Percentiles rank a stretch among this genome's conserved stretches.
Evolutionary conservation across 92 coral and sea anemone species (phyloP).

Genomic region (Scolanthus callimorphus): DNA sequence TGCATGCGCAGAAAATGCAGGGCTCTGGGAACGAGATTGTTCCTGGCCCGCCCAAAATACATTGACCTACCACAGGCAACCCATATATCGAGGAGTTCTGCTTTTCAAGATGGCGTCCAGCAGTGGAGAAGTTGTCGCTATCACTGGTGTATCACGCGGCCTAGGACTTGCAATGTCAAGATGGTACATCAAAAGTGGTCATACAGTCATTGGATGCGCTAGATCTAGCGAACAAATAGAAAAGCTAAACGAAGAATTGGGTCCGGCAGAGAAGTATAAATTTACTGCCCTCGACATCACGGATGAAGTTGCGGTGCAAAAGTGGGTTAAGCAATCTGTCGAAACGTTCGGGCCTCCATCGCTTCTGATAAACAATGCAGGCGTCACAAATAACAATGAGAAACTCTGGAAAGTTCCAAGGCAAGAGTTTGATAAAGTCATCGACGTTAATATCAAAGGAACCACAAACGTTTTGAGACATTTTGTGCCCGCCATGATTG

Average conservation of each 20-base stretch:
- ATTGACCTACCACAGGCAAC: slow-evolving; percentile 11
- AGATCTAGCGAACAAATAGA: slow-evolving; percentile 49
- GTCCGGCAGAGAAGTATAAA: slow-evolving; percentile 15
- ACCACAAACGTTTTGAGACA: slow-evolving; percentile 69
- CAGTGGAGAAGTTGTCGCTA: slow-evolving; percentile 29
- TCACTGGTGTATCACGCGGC: slow-evolving; percentile 70
- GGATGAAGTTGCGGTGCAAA: slow-evolving; percentile 28
- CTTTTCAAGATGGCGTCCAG: slow-evolving; percentile 11
- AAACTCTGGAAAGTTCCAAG: slow-evolving; percentile 60
- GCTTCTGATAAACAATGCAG: slow-evolving; percentile 70
- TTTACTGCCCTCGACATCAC: slow-evolving; percentile 60
- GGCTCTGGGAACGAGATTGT: too few relatives aligned
- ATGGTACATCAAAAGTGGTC: slow-evolving; percentile 64
- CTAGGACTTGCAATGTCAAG: slow-evolving; percentile 66
- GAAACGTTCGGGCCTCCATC: slow-evolving; percentile 66
- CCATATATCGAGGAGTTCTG: not conserved
- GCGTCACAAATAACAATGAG: slow-evolving; percentile 23
- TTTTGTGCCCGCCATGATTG: slow-evolving; percentile 71
- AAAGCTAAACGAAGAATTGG: slow-evolving; percentile 46
- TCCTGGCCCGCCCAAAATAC: too few relatives aligned
- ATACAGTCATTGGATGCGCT: slow-evolving; percentile 62
- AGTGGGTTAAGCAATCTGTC: slow-evolving; percentile 47
- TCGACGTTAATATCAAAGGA: slow-evolving; percentile 77
- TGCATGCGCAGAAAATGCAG: too few relatives aligned
- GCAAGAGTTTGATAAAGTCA: slow-evolving; percentile 59